These are phyloP conservation scores for Hylaeus anthracinus DNA, from an alignment of 1,140 invertebrate genomes.

Conservation along the genomic window DNA sequence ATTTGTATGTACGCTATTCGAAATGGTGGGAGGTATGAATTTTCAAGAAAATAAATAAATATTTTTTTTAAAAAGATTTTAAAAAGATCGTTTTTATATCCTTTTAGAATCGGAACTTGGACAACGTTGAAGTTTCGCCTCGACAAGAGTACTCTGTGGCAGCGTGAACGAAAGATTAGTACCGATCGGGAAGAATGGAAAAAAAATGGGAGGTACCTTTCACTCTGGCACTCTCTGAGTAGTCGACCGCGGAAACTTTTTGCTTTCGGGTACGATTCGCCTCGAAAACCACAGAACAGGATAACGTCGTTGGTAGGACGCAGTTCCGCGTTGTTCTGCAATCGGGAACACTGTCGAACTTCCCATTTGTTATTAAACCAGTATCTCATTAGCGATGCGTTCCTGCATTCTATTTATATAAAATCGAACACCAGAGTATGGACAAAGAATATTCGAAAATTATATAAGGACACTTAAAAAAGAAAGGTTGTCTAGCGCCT, in stretches of 20 bases:
- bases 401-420: background rate
- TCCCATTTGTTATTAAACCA: conserved; percentile 22
- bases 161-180: conserved; percentile 15
- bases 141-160: too few relatives aligned
- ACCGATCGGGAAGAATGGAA: conserved; percentile 14
- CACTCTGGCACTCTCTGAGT: conserved; percentile 43
- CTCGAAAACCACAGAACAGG: conserved; percentile 34
- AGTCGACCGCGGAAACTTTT: conserved; percentile 51
- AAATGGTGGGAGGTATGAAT: too few relatives aligned
- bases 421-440: background rate
- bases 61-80: too few relatives aligned
- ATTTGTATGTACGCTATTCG: too few relatives aligned
- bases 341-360: conserved; percentile 9
- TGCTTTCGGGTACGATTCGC: conserved; percentile 35
- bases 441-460: background rate
- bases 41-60: too few relatives aligned
- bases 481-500: too few relatives aligned
- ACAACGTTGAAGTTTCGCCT: too few relatives aligned
- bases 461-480: too few relatives aligned
- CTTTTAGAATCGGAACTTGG: too few relatives aligned
- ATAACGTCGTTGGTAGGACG: conserved; percentile 12
- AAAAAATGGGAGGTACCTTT: conserved; percentile 47
- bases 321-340: conserved; percentile 44
- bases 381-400: background rate
- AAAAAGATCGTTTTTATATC: too few relatives aligned